These are phyloP conservation scores for Molossus molossus DNA, from an alignment of 2,797 vertebrate genomes.

Conservation along the genomic window DNA sequence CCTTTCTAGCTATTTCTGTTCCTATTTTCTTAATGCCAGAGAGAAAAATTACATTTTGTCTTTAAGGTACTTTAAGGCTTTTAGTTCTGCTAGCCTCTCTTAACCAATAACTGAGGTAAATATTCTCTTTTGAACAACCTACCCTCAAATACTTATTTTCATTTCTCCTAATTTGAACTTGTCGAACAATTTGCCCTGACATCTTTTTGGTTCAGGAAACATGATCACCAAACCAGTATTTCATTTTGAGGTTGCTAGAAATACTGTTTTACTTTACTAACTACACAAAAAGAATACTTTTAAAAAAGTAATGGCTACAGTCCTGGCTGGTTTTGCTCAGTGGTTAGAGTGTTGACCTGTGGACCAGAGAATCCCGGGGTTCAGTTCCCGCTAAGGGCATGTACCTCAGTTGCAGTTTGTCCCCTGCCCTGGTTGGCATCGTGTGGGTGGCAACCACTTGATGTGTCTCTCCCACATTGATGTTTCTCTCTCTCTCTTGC, in stretches of 20 bases:
- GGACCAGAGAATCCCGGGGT: too few species aligned
- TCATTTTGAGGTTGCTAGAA: background rate
- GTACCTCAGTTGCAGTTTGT: too few species aligned
- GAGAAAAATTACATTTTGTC: constrained; percentile 66
- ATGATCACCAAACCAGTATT: background rate
- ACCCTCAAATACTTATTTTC: background rate
- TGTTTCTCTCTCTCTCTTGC: too few species aligned
- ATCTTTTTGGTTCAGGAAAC: constrained; percentile 15
- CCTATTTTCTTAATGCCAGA: constrained; percentile 51
- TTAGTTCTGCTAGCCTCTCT: constrained; percentile 20
- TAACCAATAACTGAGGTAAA: constrained; percentile 5
- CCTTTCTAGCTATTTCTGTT: constrained; percentile 49
- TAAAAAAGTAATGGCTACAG: background rate
- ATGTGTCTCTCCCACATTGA: too few species aligned
- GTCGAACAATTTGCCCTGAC: background rate
- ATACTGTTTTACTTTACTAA: background rate
- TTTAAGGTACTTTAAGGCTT: background rate
- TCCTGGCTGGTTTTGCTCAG: too few species aligned
- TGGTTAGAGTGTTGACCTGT: too few species aligned
- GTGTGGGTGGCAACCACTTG: too few species aligned
- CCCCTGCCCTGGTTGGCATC: too few species aligned
- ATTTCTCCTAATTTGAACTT: background rate
- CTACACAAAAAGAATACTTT: background rate
- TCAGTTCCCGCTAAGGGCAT: too few species aligned
- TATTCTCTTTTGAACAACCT: background rate